These are phyloP conservation scores for Phaenicophaeus curvirostris DNA, from an alignment of 2,797 vertebrate species.

Conservation along the genomic window DNA sequence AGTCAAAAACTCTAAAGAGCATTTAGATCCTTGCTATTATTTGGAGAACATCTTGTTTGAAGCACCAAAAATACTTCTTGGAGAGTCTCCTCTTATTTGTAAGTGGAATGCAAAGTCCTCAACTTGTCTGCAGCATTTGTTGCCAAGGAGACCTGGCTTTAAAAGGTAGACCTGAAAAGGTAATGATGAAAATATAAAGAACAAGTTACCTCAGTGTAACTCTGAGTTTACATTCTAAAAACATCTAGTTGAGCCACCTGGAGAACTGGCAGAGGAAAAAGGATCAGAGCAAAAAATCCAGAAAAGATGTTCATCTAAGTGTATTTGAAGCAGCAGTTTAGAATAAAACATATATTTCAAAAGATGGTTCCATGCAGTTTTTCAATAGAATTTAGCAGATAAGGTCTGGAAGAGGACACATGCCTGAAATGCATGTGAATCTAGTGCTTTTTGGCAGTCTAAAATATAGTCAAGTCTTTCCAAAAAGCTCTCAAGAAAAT, in stretches of 20 bases:
- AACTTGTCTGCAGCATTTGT: not conserved
- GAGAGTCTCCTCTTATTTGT: not conserved
- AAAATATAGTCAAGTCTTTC: not conserved
- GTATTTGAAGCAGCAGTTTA: not conserved
- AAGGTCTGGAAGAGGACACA: not conserved
- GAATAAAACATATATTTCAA: not conserved
- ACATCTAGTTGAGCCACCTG: not conserved
- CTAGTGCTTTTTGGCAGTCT: not conserved
- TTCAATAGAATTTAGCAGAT: not conserved
- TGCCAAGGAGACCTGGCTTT: not conserved
- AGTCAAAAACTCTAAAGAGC: not conserved
- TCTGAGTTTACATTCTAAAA: not conserved
- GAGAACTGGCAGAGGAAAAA: not conserved
- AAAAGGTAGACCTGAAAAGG: not conserved
- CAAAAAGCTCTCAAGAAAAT: not conserved
- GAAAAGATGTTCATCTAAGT: not conserved
- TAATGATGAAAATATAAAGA: not conserved
- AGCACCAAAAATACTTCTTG: not conserved
- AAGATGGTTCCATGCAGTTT: not conserved
- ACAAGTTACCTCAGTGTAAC: not conserved
- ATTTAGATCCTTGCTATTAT: not conserved
- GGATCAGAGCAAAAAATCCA: not conserved
- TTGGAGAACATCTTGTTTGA: not conserved
- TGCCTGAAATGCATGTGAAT: accelerated
- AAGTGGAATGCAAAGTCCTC: not conserved